Percentiles rank a stretch among this genome's conserved stretches.
phyloP scores from a whole-genome alignment of 1,140 invertebrate genomes.

The Acyrthosiphon pisum region DNA sequence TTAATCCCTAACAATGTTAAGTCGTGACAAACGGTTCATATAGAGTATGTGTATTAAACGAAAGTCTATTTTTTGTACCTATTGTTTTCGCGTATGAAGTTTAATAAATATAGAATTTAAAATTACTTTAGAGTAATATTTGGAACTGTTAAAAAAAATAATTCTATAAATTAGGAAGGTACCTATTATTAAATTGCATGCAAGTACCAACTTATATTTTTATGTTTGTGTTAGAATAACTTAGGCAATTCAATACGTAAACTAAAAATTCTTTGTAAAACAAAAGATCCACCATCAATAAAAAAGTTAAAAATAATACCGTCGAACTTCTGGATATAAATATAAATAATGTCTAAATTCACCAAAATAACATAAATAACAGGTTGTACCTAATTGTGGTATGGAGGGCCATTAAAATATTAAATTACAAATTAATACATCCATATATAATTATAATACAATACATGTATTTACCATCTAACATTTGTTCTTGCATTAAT shows the following conservation, averaged over 20 bases:
- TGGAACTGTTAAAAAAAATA: not conserved
- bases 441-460: not conserved
- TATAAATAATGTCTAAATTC: not conserved
- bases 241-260: too few relatives aligned
- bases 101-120: not conserved
- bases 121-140: not conserved
- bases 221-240: not conserved
- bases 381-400: not conserved
- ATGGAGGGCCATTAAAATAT: not conserved
- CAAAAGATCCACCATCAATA: not conserved
- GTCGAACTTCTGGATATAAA: not conserved
- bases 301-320: not conserved
- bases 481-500: not conserved
- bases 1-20: constrained; percentile 44
- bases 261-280: not conserved
- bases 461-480: not conserved
- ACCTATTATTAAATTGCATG: not conserved
- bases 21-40: constrained; percentile 47
- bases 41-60: not conserved
- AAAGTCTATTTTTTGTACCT: constrained; percentile 24
- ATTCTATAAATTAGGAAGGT: not conserved
- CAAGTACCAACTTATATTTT: too few relatives aligned
- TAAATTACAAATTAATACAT: not conserved
- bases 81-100: not conserved
- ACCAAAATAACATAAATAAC: not conserved